These are phyloP conservation scores for Sorex araneus DNA, from an alignment of 2,113 vertebrate genomes.

Conservation along the genomic window DNA sequence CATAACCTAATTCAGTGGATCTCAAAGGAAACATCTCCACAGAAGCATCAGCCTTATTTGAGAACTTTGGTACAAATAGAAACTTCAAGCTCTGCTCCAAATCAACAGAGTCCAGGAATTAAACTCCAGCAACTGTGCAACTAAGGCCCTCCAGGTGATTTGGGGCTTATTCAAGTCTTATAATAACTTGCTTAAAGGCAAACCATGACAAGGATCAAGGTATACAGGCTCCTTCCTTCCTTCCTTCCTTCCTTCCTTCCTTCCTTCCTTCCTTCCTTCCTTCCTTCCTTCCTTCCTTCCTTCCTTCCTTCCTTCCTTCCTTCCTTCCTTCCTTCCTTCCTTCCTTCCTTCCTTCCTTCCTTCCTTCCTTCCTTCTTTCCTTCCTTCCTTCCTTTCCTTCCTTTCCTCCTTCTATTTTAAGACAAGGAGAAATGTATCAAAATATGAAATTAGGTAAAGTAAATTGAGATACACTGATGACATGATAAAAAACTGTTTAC, in stretches of 20 bases:
- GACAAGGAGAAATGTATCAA: background rate
- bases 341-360: too few species aligned
- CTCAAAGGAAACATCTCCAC: background rate
- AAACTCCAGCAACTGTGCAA: too few species aligned
- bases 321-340: too few species aligned
- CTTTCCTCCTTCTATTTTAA: conserved; percentile 9
- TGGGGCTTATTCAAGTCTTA: background rate
- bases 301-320: too few species aligned
- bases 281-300: too few species aligned
- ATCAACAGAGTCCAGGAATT: background rate
- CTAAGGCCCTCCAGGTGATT: background rate
- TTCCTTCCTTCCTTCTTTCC: too few species aligned
- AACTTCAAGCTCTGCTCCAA: background rate
- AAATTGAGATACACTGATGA: background rate
- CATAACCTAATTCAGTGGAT: background rate
- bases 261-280: too few species aligned
- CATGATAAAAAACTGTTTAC: background rate
- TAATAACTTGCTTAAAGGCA: background rate
- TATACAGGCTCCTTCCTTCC: background rate
- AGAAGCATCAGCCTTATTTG: background rate
- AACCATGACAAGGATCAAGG: background rate
- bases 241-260: too few species aligned
- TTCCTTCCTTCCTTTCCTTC: too few species aligned
- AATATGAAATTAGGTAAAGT: conserved; percentile 29
- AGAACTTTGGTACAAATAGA: background rate